Base-by-base conservation (phyloP, 1,140 invertebrate genomes). In the Glomeris maerens region DNA sequence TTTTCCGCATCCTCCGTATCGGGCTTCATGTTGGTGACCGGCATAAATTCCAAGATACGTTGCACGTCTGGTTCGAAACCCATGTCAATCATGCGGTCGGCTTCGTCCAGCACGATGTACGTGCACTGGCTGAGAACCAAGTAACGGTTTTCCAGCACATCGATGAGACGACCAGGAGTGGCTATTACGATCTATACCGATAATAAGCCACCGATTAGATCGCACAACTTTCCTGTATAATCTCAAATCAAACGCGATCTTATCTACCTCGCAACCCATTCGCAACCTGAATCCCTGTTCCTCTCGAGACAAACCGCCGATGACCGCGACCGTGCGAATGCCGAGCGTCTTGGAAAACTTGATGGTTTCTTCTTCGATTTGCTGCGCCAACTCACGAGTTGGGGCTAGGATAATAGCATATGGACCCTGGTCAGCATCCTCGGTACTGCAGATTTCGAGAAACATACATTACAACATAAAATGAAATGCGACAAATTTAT, bases 11-110 rank as follows among this genome's bases (percentile, higher is more conserved):
- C 94, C 58, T 99, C 96, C 0, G 83, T 90, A 62, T 99, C 96
- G 2, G 95, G 96, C 67, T 99, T 99, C 40, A 94, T 75, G 74
- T 99, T 99, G 2, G 91, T 84, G 0, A 98, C 94, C 0, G 96
- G 96, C 83, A 99, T 93, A 60, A 90, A 94, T 61, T 97, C 92
- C 1, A 99, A 72, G 66, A 99, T 98, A 65, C 93, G 95, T 62
- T 97, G 92, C 0, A 99, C 94, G 54, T 63, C 82, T 27, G 89
- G 84, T 68, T 98, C 95, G 68, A 99, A 98, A 69, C 95, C 94
- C 90, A 97, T 96, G 70, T 98, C 93, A 69, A 98, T 96, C 94
- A 98, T 98, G 62, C 92, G 77, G 73, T 98, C 94, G 41, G 94
- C 94, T 56, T 78, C 41, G 84, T 79, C 76, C 58, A 78, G 66